Percentiles rank a stretch among this genome's conserved stretches.
Conservation (phyloP, 2,888 invertebrate species). For the Pammene fasciana region DNA sequence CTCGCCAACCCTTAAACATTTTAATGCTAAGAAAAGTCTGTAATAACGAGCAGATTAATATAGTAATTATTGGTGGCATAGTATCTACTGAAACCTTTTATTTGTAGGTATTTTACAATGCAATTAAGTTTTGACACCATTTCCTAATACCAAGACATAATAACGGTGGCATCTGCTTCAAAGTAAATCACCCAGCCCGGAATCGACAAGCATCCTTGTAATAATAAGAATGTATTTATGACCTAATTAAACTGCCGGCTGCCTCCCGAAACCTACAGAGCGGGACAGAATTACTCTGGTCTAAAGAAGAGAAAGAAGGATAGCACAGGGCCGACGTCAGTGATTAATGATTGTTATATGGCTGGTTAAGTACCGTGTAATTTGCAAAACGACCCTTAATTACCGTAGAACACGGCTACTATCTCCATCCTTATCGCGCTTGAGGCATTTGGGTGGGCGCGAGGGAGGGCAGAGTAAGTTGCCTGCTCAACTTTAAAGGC, state of each 20-base stretch:
- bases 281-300: conserved; percentile 51
- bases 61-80: too few species aligned
- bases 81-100: too few species aligned
- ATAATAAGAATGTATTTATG: conserved; percentile 83
- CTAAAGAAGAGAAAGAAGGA: conserved; percentile 59
- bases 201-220: conserved; percentile 62
- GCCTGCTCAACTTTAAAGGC: conserved; percentile 72
- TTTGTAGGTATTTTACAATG: conserved; percentile 13
- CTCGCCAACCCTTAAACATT: too few species aligned
- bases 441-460: conserved; percentile 47
- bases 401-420: conserved; percentile 81
- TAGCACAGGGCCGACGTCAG: conserved; percentile 61
- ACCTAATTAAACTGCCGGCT: conserved; percentile 82
- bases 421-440: conserved; percentile 68
- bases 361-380: conserved; percentile 90
- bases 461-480: conserved; percentile 62
- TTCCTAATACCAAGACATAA: conserved; percentile 55
- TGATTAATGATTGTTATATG: conserved; percentile 88
- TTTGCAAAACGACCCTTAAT: conserved; percentile 90
- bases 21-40: too few species aligned
- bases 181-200: conserved; percentile 47
- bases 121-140: conserved; percentile 51
- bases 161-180: conserved; percentile 65
- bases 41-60: too few species aligned
- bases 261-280: conserved; percentile 59